A percentile compares a stretch with the other conserved stretches of the same genome.
These are phyloP conservation scores for Apaloderma vittatum DNA, from an alignment of 2,113 vertebrate species.

Conservation along the genomic window DNA sequence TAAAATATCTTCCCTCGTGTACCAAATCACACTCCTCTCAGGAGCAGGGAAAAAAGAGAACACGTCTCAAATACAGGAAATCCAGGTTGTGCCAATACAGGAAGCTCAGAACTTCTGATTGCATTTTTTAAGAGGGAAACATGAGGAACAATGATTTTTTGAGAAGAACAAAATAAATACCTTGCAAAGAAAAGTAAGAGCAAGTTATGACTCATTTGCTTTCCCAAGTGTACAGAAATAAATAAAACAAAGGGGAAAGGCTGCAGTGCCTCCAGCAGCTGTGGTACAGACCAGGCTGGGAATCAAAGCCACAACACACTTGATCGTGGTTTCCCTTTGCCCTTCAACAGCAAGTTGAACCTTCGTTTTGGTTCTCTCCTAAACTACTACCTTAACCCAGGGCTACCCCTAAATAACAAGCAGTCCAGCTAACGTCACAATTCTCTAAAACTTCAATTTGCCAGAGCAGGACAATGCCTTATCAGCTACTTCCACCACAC, in stretches of 20 bases:
- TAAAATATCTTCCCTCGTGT: not conserved
- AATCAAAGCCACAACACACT: not conserved
- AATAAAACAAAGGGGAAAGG: not conserved
- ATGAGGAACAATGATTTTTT: not conserved
- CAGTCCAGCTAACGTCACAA: not conserved
- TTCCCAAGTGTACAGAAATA: not conserved
- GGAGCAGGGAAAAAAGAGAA: not conserved
- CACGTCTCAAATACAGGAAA: not conserved
- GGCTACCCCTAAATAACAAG: not conserved
- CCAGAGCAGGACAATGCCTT: not conserved
- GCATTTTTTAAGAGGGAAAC: not conserved
- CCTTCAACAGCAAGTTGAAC: not conserved
- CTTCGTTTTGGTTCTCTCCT: not conserved
- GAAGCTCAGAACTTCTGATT: not conserved
- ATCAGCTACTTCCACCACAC: constrained; percentile 9
- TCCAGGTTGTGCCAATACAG: not conserved
- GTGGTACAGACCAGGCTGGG: not conserved
- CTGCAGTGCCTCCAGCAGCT: not conserved
- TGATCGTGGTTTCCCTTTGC: not conserved
- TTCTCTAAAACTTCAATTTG: not conserved
- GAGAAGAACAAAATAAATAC: not conserved
- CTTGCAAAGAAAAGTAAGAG: not conserved
- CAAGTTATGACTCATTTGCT: not conserved
- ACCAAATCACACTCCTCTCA: not conserved
- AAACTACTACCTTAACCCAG: not conserved